Evolutionary conservation across 1,140 invertebrate species (phyloP), one percentile per base, ranked within the genome.

Genomic region (Batillaria attramentaria): DNA sequence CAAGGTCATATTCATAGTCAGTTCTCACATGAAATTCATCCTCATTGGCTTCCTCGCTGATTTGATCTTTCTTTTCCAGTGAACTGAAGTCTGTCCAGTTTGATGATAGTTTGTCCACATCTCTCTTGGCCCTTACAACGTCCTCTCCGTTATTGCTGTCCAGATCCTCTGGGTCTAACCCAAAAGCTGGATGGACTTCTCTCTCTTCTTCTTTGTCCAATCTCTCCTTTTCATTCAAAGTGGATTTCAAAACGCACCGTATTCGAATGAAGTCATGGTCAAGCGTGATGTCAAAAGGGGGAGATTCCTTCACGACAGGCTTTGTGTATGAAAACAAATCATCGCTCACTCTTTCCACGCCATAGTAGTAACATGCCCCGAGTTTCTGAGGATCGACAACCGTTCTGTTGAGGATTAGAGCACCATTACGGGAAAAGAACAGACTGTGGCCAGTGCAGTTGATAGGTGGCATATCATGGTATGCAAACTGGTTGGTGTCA

Each of bases 261-360:
- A 87, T 82, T 54, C 81, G 72, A 16, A 85, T 78, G 82, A 87
- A 87, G 73, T 87, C 86, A 74, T 85, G 81, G 8, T 83, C 72
- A 31, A 87, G 43, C 0, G 80, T 73, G 28, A 82, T 37, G 72
- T 84, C 81, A 82, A 83, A 85, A 0, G 86, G 83, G 39, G 69
- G 78, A 3, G 73, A 41, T 68, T 72, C 74, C 68, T 81, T 84
- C 6, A 73, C 62, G 1, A 82, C 72, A 35, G 75, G 41, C 16
- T 84, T 79, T 28, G 83, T 83, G 33, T 83, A 87, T 18, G 79
- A 78, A 33, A 66, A 75, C 73, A 79, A 84, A 20, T 83, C 70
- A 74, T 87, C 86, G 2, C 42, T 80, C 3, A 84, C 81, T 77
- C 86, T 79, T 37, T 85, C 83, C 20, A 87, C 79, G 16, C 78